Evolutionary conservation across 2,113 vertebrate species (phyloP).

Genomic region (Rhinolophus sinicus): DNA sequence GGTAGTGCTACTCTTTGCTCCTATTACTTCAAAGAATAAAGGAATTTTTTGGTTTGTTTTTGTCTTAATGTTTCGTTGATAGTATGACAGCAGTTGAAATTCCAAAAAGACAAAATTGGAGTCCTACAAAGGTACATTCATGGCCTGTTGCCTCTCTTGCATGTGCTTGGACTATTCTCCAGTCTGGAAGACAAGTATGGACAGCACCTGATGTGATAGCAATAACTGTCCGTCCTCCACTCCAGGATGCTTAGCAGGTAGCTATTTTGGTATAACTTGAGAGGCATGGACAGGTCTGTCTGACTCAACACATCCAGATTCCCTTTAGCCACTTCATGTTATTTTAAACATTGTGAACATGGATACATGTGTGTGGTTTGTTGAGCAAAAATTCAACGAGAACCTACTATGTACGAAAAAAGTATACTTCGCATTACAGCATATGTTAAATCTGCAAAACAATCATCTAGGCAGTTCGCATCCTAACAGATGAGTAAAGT

Average conservation of each 20-base stretch:
- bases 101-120: not conserved
- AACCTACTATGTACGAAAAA: not conserved
- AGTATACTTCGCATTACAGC: not conserved
- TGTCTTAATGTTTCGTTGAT: no score
- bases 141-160: not conserved
- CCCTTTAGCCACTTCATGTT: not conserved
- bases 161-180: not conserved
- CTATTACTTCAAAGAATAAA: not conserved
- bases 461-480: not conserved
- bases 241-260: not conserved
- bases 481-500: not conserved
- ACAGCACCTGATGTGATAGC: rapidly evolving
- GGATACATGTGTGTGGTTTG: not conserved
- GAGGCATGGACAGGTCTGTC: rapidly evolving
- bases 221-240: not conserved
- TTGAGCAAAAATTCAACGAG: not conserved
- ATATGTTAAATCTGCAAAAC: not conserved
- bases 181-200: not conserved
- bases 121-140: not conserved
- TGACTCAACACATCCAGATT: not conserved
- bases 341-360: not conserved
- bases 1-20: not conserved
- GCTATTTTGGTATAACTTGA: not conserved
- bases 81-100: not conserved
- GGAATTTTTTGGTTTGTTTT: no score